These are phyloP conservation scores for Epizoanthus ramosus DNA, from an alignment of 92 coral and sea anemone genomes.

Conservation along the genomic window DNA sequence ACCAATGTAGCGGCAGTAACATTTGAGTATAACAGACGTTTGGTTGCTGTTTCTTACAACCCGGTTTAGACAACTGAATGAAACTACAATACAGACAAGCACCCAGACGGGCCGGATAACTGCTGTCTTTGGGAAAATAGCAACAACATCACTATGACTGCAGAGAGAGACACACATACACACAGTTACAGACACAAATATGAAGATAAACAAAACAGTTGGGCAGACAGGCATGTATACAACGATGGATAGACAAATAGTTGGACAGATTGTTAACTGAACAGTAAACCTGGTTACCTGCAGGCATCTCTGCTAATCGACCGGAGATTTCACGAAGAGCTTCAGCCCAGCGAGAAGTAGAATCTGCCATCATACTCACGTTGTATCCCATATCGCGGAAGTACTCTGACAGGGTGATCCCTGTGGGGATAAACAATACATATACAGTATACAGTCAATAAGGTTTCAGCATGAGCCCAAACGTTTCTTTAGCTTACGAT, in stretches of 20 bases:
- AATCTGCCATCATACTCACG: constrained; percentile 99
- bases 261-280: no score
- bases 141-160: background rate
- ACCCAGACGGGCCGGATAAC: constrained; percentile 98
- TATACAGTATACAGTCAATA: background rate
- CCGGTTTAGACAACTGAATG: constrained; percentile 71
- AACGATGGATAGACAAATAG: background rate
- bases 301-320: constrained; percentile 99
- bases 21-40: no score
- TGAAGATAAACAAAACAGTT: no score
- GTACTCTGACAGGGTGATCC: constrained; percentile 95
- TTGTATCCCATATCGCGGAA: constrained; percentile 99
- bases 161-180: no score
- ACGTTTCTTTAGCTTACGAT: background rate
- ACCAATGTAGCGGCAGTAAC: no score
- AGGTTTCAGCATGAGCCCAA: background rate
- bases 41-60: no score
- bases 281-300: constrained; percentile 64
- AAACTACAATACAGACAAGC: constrained; percentile 85
- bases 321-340: constrained; percentile 99
- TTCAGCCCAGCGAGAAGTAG: constrained; percentile 99
- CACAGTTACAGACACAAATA: no score
- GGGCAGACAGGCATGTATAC: background rate
- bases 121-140: constrained; percentile 71
- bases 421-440: constrained; percentile 41